Conservation (phyloP, 1,140 invertebrate species). For the Antheraea pernyi region DNA sequence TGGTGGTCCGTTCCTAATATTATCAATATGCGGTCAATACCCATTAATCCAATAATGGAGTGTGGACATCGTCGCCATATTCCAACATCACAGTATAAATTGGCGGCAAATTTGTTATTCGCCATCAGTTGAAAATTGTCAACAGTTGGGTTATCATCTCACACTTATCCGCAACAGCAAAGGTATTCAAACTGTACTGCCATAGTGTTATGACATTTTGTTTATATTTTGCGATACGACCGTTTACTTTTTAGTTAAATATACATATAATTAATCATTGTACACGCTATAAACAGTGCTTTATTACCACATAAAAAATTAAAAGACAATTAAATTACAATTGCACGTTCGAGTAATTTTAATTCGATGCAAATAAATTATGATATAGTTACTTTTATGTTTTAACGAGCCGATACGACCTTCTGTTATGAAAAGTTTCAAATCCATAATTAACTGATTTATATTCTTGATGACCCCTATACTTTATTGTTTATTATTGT, state of each 20-base stretch:
- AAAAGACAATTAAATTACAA: not conserved
- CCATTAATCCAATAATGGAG: slow-evolving; percentile 72
- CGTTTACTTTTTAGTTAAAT: too few species aligned
- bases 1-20: slow-evolving; percentile 35
- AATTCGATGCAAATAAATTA: too few species aligned
- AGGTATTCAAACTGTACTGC: slow-evolving; percentile 27
- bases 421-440: too few species aligned
- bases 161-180: slow-evolving; percentile 23
- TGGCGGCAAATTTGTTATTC: slow-evolving; percentile 35
- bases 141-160: slow-evolving; percentile 46
- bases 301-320: not conserved
- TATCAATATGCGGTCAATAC: slow-evolving; percentile 66
- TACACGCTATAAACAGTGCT: too few species aligned
- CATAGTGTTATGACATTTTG: not conserved
- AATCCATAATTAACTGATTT: too few species aligned
- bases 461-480: too few species aligned
- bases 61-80: slow-evolving; percentile 38
- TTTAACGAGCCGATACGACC: too few species aligned
- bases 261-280: too few species aligned
- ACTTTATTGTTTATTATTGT: too few species aligned
- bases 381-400: too few species aligned
- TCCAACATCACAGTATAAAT: slow-evolving; percentile 59
- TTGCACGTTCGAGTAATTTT: too few species aligned
- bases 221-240: not conserved
- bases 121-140: slow-evolving; percentile 58